phyloP scores from a whole-genome alignment of 2,888 invertebrate species.

The Trissolcus japonicus region DNA sequence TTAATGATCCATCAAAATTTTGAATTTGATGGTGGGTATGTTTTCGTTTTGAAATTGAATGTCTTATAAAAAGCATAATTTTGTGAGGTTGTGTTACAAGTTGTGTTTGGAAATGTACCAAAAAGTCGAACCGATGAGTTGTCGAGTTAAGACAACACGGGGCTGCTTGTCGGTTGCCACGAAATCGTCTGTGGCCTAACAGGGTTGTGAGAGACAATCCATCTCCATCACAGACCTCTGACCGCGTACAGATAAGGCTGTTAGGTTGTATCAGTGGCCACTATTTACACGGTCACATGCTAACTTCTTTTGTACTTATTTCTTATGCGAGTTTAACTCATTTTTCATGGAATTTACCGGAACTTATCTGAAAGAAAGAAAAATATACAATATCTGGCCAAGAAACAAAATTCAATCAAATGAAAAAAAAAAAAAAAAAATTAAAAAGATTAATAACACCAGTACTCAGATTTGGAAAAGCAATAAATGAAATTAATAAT shows the following conservation, averaged over 20 bases:
- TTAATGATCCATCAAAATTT: no score
- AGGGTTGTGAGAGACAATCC: conserved; percentile 2
- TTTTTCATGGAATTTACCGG: not conserved
- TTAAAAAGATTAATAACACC: no score
- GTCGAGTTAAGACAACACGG: not conserved
- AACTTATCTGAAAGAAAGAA: not conserved
- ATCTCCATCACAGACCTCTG: conserved; percentile 7
- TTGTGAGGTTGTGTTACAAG: no score
- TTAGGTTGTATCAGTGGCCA: not conserved
- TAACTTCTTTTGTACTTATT: not conserved
- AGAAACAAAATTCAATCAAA: no score
- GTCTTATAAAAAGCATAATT: no score
- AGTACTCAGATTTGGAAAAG: no score
- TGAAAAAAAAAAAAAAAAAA: no score
- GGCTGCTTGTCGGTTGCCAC: not conserved
- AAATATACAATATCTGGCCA: not conserved
- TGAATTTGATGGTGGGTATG: no score
- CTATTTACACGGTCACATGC: not conserved
- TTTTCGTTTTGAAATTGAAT: no score
- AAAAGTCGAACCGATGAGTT: not conserved
- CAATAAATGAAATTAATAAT: no score
- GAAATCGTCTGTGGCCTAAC: not conserved
- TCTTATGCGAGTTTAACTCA: not conserved
- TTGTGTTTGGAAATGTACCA: no score
- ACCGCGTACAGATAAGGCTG: not conserved